Evolutionary conservation across 2,888 invertebrate genomes (phyloP).

Genomic region (Eilema caniola): DNA sequence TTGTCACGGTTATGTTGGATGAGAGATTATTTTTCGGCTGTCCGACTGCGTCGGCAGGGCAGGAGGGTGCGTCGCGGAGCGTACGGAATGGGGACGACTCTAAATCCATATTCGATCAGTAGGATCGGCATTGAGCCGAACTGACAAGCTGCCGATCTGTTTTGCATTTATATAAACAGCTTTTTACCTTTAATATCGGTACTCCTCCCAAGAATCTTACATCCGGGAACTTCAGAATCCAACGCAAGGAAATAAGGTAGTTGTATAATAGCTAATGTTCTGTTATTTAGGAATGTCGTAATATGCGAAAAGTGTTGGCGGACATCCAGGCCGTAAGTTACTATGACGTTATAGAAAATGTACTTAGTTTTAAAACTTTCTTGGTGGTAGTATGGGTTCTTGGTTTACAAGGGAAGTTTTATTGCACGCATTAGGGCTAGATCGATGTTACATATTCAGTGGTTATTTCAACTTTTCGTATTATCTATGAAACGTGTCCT

Average conservation of each 20-base stretch:
- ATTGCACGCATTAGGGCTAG: conserved; percentile 13
- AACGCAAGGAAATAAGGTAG: conserved; percentile 17
- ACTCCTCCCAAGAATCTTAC: conserved; percentile 61
- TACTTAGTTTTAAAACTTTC: conserved; percentile 39
- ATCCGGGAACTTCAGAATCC: conserved; percentile 31
- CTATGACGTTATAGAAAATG: conserved; percentile 36
- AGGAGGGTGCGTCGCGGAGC: conserved; percentile 72
- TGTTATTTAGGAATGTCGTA: conserved; percentile 34
- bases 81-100: conserved; percentile 78
- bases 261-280: conserved; percentile 26
- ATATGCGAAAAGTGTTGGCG: conserved; percentile 39
- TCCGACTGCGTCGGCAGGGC: conserved; percentile 77
- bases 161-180: conserved; percentile 87
- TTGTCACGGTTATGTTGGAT: conserved; percentile 59
- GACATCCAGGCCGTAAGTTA: conserved; percentile 37
- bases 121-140: conserved; percentile 83
- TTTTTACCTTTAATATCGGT: conserved; percentile 76
- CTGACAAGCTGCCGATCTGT: conserved; percentile 86
- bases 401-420: conserved; percentile 21
- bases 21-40: conserved; percentile 82
- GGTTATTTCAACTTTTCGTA: conserved; percentile 16
- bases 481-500: background rate
- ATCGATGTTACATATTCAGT: conserved; percentile 19
- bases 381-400: conserved; percentile 23
- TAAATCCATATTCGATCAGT: conserved; percentile 86